Evolutionary conservation across 2,888 invertebrate genomes (phyloP), one percentile per base, ranked within the genome.

Genomic region (Plagodis dolabraria): DNA sequence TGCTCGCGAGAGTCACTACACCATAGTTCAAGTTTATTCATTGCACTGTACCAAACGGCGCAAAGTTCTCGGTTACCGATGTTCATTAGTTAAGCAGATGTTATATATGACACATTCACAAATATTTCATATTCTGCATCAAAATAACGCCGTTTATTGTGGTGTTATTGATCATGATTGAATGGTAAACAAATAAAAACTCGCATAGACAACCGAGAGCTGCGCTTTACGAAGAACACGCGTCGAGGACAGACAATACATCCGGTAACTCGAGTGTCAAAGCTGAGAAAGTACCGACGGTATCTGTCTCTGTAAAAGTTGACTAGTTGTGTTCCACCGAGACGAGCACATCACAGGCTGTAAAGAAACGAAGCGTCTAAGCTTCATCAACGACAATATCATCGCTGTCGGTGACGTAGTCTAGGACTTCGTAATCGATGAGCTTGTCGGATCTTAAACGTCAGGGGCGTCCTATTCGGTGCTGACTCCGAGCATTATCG

Each of bases 361-460:
- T 33, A 45, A 9, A 22, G 2, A 48, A 0, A 40, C 49, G 40
- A 38, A 43, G 34, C 9, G 5, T 35, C 22, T 44, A 54, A 22
- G 22, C 22, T 47, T 48, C 6, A 10, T 47, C 22, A 33, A 46
- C 38, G n/a, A 36, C 52, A 22, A 6, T 35, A 0, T 46, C 46
- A 10, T 11, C 55, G 33, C 38, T 35, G 8, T 40, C 22, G 8
- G 8, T 7, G 33, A 44, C 55, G 49, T 55, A 55, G 33, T 86
- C 84, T 56, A 85, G 70, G 57, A 85, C 82, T 66, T 83, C 65
- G 62, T 71, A 85, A 53, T 86, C 83, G 65, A 80, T 71, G 68
- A 65, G 66, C 52, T 82, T 83, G 45, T 79, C 74, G 6, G 86
- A 85, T 40, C 84, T 82, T 75, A 85, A 77, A 58, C 68, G 85